phyloP scores from a whole-genome alignment of 1,140 invertebrate genomes.

The Anoplophora glabripennis region DNA sequence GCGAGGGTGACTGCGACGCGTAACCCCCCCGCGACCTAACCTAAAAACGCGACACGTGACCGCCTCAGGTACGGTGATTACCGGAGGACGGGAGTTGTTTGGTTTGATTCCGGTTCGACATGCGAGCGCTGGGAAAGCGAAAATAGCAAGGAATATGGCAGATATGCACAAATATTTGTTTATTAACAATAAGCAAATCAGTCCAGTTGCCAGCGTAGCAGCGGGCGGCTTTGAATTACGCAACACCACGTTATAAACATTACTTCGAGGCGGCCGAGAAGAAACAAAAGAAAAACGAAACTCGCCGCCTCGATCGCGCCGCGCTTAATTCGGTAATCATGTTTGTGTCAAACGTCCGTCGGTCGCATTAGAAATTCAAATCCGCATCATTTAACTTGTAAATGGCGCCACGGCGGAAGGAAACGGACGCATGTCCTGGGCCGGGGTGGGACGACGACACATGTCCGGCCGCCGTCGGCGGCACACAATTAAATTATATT shows the following conservation, averaged over 20 bases:
- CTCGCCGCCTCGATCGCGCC: slow-evolving; percentile 15
- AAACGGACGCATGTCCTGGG: slow-evolving; percentile 38
- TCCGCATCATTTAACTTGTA: slow-evolving; percentile 42
- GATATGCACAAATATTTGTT: no score
- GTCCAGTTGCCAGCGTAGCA: no score
- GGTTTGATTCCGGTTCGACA: background rate
- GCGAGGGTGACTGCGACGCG: slow-evolving; percentile 10
- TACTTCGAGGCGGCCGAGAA: no score
- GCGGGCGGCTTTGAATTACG: no score
- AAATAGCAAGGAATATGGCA: no score
- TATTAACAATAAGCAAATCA: no score
- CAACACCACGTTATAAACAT: no score
- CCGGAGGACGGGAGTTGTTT: background rate
- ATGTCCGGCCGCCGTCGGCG: slow-evolving; percentile 20
- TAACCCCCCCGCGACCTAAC: slow-evolving; percentile 9
- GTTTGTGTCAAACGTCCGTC: slow-evolving; percentile 29
- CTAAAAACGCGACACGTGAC: slow-evolving; percentile 2
- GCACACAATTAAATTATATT: slow-evolving; percentile 21
- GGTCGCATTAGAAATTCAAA: slow-evolving; percentile 42
- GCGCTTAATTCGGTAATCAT: slow-evolving; percentile 32
- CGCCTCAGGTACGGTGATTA: slow-evolving; percentile 8
- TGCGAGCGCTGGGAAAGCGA: no score
- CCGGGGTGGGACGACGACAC: slow-evolving; percentile 19
- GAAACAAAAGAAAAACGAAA: no score
- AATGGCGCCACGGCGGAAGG: slow-evolving; percentile 41